Evolutionary conservation across 1,140 invertebrate genomes (phyloP), one percentile per base, ranked within the genome.

Genomic region (Eupeodes corollae): DNA sequence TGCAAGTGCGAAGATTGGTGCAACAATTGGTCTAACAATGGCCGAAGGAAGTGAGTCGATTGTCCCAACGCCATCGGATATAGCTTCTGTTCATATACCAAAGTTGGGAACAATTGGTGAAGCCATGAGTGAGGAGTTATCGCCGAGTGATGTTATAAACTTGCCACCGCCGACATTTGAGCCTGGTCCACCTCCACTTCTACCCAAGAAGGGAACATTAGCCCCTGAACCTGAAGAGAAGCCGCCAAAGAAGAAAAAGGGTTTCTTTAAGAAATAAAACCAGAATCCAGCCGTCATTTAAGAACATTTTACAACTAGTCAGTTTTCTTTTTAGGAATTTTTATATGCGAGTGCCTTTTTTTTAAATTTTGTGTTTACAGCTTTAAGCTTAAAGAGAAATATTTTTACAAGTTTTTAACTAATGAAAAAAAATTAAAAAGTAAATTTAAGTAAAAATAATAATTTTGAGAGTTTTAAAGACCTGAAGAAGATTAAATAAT

Each of bases 1-100:
- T 52, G 88, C 89, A 1, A 90, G 84, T 58, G 79, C 83, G 21
- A 90, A 91, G 60, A 79, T 92, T 31, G 86, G 86, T 5, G 83
- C 84, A n/a, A 86, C 86, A 15, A 87, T 91, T 45, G 88, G 88
- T 31, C 70, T 90, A 16, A 78, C 79, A 49, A 74, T 88, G 3
- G 73, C 78, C 5, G 75, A 76, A 45, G 61, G 57, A 10, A 63
- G 59, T n/a, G 52, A 61, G 16, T 49, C 51, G 3, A 60, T 63
- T 42, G 6, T 54, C 0, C 61, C 61, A 47, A 61, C 60, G 0
- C 60, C 62, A 1, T 61, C 63, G 33, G 63, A 65, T 45, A 14
- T 66, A 26, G 58, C 62, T 8, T 65, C 62, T 6, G 53, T 65
- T 14, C 62, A 65, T 21, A 58, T 59, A 1, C 62, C 62, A 3